These are phyloP conservation scores for Oopsacas minuta DNA, from an alignment of 37 sponge, comb jelly and placozoan genomes.

Conservation along the genomic window DNA sequence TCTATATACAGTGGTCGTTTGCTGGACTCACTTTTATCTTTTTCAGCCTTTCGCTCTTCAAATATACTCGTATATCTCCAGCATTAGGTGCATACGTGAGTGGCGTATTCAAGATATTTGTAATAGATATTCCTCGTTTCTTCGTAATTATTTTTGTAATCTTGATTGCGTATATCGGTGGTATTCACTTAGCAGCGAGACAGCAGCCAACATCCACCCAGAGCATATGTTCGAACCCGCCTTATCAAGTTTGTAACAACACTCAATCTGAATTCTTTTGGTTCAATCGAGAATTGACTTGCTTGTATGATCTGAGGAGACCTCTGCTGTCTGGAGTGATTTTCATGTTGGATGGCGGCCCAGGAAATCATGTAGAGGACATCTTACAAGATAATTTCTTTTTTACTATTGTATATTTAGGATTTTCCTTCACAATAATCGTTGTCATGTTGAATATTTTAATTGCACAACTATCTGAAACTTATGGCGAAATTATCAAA, in stretches of 20 bases:
- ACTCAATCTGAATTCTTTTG: neutral
- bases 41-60: neutral
- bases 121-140: constrained; percentile 6
- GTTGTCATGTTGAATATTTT: constrained; percentile 9
- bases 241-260: neutral
- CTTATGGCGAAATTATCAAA: constrained; percentile 15
- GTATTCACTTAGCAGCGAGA: constrained; percentile 11
- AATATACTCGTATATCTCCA: neutral
- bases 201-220: neutral
- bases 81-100: neutral
- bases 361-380: neutral
- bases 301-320: neutral
- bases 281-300: neutral
- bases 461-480: constrained; percentile 3
- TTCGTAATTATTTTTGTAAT: neutral
- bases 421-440: neutral
- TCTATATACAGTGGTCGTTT: constrained; percentile 14
- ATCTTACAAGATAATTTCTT: neutral
- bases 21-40: neutral
- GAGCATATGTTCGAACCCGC: neutral
- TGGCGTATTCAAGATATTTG: neutral
- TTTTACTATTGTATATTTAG: neutral
- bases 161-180: neutral
- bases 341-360: neutral
- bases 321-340: neutral